Percentiles rank a stretch among this genome's conserved stretches.
Evolutionary conservation across 2,797 vertebrate species (phyloP).

Genomic region (Pantherophis alleghaniensis): DNA sequence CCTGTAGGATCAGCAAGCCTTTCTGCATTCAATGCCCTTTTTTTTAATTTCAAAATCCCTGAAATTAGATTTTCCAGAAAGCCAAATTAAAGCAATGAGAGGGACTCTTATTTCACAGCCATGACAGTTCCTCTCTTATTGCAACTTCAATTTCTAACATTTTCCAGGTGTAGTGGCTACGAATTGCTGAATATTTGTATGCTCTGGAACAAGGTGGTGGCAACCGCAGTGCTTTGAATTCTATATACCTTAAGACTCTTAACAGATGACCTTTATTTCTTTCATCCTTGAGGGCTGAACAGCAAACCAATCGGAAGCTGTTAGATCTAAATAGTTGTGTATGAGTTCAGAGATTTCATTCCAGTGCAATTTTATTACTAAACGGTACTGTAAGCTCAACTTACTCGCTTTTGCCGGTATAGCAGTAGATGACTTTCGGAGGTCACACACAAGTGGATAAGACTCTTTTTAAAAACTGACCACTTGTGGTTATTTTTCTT

Average conservation of each 20-base stretch:
- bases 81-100: constrained; percentile 7
- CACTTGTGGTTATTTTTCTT: background rate
- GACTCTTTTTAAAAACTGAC: background rate
- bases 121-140: background rate
- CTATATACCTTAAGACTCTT: constrained; percentile 40
- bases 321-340: constrained; percentile 43
- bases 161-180: constrained; percentile 24
- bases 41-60: background rate
- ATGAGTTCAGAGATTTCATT: constrained; percentile 43
- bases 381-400: background rate
- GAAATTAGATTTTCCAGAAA: background rate
- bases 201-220: constrained; percentile 35
- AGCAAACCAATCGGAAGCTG: constrained; percentile 34
- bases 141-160: constrained; percentile 30
- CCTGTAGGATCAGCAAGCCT: background rate
- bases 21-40: background rate
- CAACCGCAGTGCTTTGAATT: constrained; percentile 46
- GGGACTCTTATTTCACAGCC: constrained; percentile 6
- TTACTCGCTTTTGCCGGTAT: background rate
- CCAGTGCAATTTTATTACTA: constrained; percentile 3
- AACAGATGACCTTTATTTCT: constrained; percentile 48
- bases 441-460: background rate
- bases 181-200: constrained; percentile 19
- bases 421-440: background rate
- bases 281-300: constrained; percentile 50